Evolutionary conservation across 2,888 invertebrate genomes (phyloP).

Genomic region (Papilio protenor): DNA sequence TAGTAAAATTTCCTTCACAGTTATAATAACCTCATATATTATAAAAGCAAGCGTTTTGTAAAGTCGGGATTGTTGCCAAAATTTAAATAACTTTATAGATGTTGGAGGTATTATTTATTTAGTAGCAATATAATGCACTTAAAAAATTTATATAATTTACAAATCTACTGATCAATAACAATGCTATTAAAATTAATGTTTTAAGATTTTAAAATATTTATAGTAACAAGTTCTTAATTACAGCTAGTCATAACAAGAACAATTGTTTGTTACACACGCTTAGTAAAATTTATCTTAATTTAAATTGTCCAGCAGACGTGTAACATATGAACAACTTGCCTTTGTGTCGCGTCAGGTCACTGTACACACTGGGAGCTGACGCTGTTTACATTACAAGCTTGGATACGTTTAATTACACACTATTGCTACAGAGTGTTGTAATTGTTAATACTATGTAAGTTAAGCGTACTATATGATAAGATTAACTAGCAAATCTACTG

Average conservation of each 20-base stretch:
- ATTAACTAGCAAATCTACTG: neutral
- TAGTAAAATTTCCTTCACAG: constrained; percentile 40
- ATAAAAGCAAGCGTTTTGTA: constrained; percentile 29
- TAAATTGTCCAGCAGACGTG: constrained; percentile 36
- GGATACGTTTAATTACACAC: constrained; percentile 33
- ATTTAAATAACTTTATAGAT: constrained; percentile 35
- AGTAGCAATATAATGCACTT: neutral
- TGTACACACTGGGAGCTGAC: constrained; percentile 37
- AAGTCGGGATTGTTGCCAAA: constrained; percentile 38
- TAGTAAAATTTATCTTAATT: constrained; percentile 38
- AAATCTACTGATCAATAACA: neutral
- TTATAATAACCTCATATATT: constrained; percentile 42
- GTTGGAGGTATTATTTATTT: neutral
- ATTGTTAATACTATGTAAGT: neutral
- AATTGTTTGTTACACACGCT: constrained; percentile 28
- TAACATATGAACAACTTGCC: constrained; percentile 40
- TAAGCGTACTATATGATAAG: neutral
- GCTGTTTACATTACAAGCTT: constrained; percentile 33
- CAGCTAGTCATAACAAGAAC: constrained; percentile 9
- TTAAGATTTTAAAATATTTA: too few relatives aligned
- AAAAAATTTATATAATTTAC: neutral
- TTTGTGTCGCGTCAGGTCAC: constrained; percentile 40
- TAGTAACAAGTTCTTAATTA: neutral
- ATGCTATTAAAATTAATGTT: neutral
- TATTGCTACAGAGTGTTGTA: constrained; percentile 20